Base-by-base conservation (phyloP, 53 echinoderm and acorn worm species). In the Paracentrotus lividus region DNA sequence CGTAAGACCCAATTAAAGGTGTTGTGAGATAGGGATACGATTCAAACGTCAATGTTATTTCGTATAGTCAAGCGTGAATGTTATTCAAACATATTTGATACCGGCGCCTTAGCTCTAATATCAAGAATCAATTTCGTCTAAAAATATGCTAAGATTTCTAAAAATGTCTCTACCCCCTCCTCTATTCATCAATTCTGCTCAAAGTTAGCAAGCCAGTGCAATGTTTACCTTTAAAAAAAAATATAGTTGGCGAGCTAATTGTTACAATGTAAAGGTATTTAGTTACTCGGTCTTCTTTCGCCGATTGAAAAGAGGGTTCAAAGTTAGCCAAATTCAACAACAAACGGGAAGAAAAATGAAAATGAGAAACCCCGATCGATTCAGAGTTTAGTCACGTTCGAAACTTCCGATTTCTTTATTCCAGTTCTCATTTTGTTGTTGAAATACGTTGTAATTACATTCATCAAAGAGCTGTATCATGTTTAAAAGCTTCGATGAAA, bases 371-470 rank as follows among this genome's bases (percentile, higher is more conserved):
- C 8, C 21, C 18, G 27, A 27, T 47, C 85, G 26, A 38, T 72
- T 72, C n/a, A 5, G 26, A 27, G 49, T 85, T 14, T 24, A 47
- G 85, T 49, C 85, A 85, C 85, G 85, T 85, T 29, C 31, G 26
- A 15, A 2, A 85, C 51, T 85, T 85, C 85, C 85, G 85, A 85
- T n/a, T 85, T 51, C 49, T 51, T 85, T 85, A 85, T 49, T 5
- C 47, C 31, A 16, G 27, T 45, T 51, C 20, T 51, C 29, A 51
- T 47, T 13, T n/a, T 47, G 51, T 85, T 85, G 85, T 85, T 85
- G 85, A 85, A 85, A 85, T 85, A 85, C 85, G 51, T 85, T 31
- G 85, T 85, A 85, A 85, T 85, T 85, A 85, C 85, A 85, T 85
- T 85, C 85, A 49, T 49, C 85, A 49, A 38, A 38, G 47, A 85